A percentile compares a stretch with the other conserved stretches of the same genome.
Evolutionary conservation across 2,113 vertebrate genomes (phyloP).

Genomic region (Charina bottae): DNA sequence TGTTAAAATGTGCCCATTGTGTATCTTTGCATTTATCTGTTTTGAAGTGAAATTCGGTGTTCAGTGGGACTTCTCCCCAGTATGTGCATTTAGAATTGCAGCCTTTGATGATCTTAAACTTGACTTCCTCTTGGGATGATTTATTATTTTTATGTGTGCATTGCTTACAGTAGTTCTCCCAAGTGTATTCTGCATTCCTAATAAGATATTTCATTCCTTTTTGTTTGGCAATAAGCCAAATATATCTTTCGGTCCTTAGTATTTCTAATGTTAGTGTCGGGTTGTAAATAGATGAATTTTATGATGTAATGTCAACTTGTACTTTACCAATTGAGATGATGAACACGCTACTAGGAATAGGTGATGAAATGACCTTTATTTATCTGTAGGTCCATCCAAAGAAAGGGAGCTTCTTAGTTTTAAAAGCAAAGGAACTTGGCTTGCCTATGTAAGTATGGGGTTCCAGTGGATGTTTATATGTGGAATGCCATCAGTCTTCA

Average conservation of each 20-base stretch:
- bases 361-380: background rate
- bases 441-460: conserved; percentile 87
- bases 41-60: background rate
- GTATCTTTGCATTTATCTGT: background rate
- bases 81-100: background rate
- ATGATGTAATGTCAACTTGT: background rate
- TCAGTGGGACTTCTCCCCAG: background rate
- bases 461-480: background rate
- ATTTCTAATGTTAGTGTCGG: background rate
- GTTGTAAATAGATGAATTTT: background rate
- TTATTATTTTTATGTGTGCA: background rate
- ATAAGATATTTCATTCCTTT: background rate
- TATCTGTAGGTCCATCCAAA: conserved; percentile 76
- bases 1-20: background rate
- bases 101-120: background rate
- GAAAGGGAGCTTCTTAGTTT: conserved; percentile 90
- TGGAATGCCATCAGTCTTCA: fast-evolving
- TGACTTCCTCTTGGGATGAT: background rate
- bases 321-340: background rate
- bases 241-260: background rate
- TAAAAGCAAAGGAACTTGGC: conserved; percentile 86
- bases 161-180: background rate
- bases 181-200: background rate
- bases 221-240: background rate
- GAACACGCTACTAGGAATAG: background rate